Base-by-base conservation (phyloP, 2,113 vertebrate species). In the Pelecanoides urinatrix region DNA sequence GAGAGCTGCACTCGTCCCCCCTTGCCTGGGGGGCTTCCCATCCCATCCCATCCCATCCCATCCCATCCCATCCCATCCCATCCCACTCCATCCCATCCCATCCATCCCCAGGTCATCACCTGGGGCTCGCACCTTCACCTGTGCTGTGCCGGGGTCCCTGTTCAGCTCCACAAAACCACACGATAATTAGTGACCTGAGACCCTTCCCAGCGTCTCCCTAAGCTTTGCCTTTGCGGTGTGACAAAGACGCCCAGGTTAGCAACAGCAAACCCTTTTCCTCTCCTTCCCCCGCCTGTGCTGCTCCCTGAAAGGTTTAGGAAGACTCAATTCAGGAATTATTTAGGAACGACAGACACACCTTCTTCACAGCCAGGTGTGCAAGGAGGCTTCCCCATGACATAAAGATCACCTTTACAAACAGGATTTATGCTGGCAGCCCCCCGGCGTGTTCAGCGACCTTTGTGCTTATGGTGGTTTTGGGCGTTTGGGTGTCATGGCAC, bases 381-480 rank as follows among this genome's bases (percentile, higher is more conserved):
- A 42, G 56, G 29, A 77, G 26, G 67, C 32, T 83, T 79, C 50
- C 45, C 25, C 10, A 0, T 25, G 75, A 53, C 18, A 15, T 18
- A 34, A 82, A 86, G 44, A 50, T 63, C 75, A 86, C 21, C 58
- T 76, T 49, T 73, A 21, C 15, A 18, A 63, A 42, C 16, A 58
- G 32, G 22, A 34, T 25, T 55, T 34, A 20, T 19, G 27, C 75
- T 79, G 63, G 36, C 55, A 89, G 76, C 49, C 47, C 73, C 63
- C 66, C 1, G 4, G 19, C 10, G 3, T 1, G 2, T 36, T 40
- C 50, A 36, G 2, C 2, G 14, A 3, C 0, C 0, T 47, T 13
- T 62, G 67, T 95, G 30, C 27, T 50, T n/a, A 38, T 0, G 14
- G n/a, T 40, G 25, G 11, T 13, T 61, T 90, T 23, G 56, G 66